Percentiles rank a stretch among this genome's conserved stretches.
These are phyloP conservation scores for Drosophila antonietae DNA, from an alignment of 2,888 invertebrate genomes.

Conservation along the genomic window DNA sequence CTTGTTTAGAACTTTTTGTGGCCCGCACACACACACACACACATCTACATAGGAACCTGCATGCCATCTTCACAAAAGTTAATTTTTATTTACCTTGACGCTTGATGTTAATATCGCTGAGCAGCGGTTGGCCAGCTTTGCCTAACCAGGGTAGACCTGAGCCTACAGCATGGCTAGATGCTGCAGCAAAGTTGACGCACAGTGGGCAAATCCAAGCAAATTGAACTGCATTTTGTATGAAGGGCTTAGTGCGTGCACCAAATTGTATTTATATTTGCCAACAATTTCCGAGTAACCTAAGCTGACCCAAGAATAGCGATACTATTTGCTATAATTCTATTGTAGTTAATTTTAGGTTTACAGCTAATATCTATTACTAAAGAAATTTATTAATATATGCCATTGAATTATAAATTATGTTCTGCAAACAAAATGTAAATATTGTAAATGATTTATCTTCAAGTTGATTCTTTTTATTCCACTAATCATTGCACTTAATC, in stretches of 20 bases:
- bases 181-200: constrained; percentile 27
- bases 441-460: no score
- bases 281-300: not conserved
- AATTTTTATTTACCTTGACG: constrained; percentile 64
- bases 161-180: constrained; percentile 28
- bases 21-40: constrained; percentile 33
- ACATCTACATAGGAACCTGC: constrained; percentile 32
- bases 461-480: not conserved
- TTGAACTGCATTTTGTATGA: no score
- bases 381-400: not conserved
- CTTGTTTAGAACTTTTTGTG: constrained; percentile 45
- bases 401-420: not conserved
- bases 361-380: fast-evolving
- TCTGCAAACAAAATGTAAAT: not conserved
- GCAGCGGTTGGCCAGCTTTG: constrained; percentile 52
- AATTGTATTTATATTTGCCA: not conserved
- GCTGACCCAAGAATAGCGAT: not conserved
- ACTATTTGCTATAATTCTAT: not conserved
- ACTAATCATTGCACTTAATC: not conserved
- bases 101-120: constrained; percentile 73
- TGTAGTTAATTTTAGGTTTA: not conserved
- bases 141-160: constrained; percentile 12
- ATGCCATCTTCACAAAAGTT: constrained; percentile 54
- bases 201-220: constrained; percentile 12
- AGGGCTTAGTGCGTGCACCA: no score